Conservation (phyloP, 2,888 invertebrate genomes). For the Diogma glabrata region DNA sequence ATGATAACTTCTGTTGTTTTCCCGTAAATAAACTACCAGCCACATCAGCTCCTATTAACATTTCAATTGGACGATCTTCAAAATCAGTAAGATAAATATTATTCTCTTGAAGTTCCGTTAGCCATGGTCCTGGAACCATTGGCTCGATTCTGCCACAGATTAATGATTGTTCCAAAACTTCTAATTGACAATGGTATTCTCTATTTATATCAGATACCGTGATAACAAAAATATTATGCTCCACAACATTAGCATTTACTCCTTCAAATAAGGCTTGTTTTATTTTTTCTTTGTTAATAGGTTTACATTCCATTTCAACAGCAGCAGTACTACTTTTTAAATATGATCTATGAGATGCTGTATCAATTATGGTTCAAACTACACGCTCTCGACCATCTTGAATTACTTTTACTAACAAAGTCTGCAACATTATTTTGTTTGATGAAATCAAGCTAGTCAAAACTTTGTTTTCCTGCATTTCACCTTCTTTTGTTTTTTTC, state of each 20-base stretch:
- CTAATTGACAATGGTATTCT: background rate
- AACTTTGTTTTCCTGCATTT: background rate
- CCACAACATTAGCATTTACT: background rate
- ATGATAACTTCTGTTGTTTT: constrained; percentile 9
- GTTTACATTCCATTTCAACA: constrained; percentile 10
- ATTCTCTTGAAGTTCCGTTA: background rate
- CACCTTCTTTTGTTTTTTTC: background rate
- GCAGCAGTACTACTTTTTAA: constrained; percentile 12
- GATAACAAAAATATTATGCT: background rate
- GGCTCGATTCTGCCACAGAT: background rate
- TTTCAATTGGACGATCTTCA: background rate
- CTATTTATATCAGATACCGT: background rate
- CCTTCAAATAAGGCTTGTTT: background rate
- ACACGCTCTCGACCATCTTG: no score
- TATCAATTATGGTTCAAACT: background rate
- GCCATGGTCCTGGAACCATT: background rate
- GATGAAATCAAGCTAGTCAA: background rate
- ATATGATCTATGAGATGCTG: constrained; percentile 16
- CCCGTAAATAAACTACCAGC: constrained; percentile 17
- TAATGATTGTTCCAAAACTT: background rate
- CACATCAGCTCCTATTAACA: constrained; percentile 11
- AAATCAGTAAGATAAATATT: background rate
- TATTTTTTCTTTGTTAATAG: constrained; percentile 6
- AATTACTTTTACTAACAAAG: background rate
- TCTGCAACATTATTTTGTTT: background rate